phyloP scores from a whole-genome alignment of 2,113 vertebrate species.

The Brevimyrus niger region DNA sequence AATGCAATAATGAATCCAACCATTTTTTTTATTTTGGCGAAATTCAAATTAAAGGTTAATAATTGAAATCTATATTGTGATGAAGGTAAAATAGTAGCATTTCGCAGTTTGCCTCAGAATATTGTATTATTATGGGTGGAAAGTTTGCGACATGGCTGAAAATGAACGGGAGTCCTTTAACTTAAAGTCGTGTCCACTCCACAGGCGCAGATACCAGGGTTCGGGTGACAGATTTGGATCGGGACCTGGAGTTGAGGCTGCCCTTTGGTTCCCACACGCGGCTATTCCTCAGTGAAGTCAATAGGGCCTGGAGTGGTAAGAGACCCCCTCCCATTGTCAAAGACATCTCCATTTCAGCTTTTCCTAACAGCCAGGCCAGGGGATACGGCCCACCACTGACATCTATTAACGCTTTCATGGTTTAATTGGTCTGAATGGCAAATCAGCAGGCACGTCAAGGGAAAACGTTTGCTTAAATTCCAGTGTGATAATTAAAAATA shows the following conservation, averaged over 20 bases:
- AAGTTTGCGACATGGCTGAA: not conserved
- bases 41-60: not conserved
- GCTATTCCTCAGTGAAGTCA: slow-evolving; percentile 72
- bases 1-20: not conserved
- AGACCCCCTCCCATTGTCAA: not conserved
- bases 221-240: slow-evolving; percentile 53
- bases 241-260: slow-evolving; percentile 60
- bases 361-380: not conserved
- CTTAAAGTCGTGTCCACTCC: not conserved
- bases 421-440: not conserved
- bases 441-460: not conserved
- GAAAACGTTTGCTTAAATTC: not conserved
- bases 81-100: not conserved
- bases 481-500: not conserved
- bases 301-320: slow-evolving; percentile 70
- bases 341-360: not conserved
- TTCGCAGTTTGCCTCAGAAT: not conserved
- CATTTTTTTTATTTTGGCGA: not conserved
- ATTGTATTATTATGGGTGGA: not conserved
- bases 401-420: not conserved
- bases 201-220: slow-evolving; percentile 79
- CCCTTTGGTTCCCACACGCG: slow-evolving; percentile 86
- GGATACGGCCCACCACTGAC: not conserved
- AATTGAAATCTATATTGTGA: not conserved
- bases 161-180: not conserved